A percentile compares a stretch with the other conserved stretches of the same genome.
Evolutionary conservation across 1,140 invertebrate genomes (phyloP).

Genomic region (Micrasema minimum): DNA sequence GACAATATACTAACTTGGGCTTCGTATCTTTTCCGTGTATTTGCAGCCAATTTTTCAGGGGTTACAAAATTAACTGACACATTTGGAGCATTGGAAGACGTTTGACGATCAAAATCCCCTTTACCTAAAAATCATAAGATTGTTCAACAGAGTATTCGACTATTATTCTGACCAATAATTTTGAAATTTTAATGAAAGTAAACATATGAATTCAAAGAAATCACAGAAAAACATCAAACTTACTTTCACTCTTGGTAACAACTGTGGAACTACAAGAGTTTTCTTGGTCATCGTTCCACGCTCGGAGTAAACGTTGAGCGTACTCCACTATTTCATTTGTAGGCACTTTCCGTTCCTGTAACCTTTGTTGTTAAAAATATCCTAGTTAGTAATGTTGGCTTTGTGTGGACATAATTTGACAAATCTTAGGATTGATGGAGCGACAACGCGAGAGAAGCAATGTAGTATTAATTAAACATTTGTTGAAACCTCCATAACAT

Average conservation of each 20-base stretch:
- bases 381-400: too few relatives aligned
- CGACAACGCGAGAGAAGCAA: too few relatives aligned
- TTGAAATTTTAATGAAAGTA: too few relatives aligned
- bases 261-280: slow-evolving; percentile 43
- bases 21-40: slow-evolving; percentile 63
- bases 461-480: too few relatives aligned
- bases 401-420: too few relatives aligned
- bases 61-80: slow-evolving; percentile 63
- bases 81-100: slow-evolving; percentile 48
- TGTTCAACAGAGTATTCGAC: neutral
- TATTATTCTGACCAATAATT: too few relatives aligned
- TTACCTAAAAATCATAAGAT: slow-evolving; percentile 53
- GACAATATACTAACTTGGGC: slow-evolving; percentile 58
- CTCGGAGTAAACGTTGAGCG: slow-evolving; percentile 61
- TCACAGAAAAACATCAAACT: slow-evolving; percentile 3
- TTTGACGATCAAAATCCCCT: slow-evolving; percentile 54
- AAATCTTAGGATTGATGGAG: too few relatives aligned
- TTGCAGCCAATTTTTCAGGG: slow-evolving; percentile 65
- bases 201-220: neutral
- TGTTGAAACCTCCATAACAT: too few relatives aligned
- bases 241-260: slow-evolving; percentile 51
- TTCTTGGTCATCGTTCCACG: slow-evolving; percentile 52
- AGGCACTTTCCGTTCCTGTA: slow-evolving; percentile 70
- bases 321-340: slow-evolving; percentile 67
- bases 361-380: slow-evolving; percentile 56